These are phyloP conservation scores for Ceratitis capitata DNA, from an alignment of 1,140 invertebrate genomes.

Conservation along the genomic window DNA sequence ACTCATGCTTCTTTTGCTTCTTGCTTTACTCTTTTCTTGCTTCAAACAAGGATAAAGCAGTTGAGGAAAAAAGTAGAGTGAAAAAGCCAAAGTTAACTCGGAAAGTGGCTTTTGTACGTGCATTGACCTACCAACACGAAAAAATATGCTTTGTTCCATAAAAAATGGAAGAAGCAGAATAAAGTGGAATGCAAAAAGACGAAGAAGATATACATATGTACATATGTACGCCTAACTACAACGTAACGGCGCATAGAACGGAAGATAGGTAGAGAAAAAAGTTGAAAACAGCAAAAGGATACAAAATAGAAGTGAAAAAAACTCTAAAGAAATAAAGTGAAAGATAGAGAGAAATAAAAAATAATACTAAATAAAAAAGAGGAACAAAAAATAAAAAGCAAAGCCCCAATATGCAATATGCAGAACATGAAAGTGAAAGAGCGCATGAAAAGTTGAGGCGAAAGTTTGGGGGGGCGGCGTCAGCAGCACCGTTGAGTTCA, in stretches of 20 bases:
- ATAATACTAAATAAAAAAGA: neutral
- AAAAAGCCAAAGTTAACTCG: constrained; percentile 49
- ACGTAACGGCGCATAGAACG: neutral
- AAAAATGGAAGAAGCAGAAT: no score
- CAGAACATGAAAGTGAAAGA: constrained; percentile 32
- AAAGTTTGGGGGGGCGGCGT: neutral
- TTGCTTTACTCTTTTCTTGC: neutral
- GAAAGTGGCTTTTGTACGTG: constrained; percentile 66
- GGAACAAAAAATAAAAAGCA: neutral
- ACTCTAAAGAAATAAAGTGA: neutral
- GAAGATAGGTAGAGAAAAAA: neutral
- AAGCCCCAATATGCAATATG: neutral
- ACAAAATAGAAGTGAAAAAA: constrained; percentile 7
- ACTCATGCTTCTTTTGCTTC: neutral
- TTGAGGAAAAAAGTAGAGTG: neutral
- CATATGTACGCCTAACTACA: neutral
- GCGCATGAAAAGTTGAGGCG: neutral
- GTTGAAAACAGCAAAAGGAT: neutral
- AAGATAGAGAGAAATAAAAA: neutral
- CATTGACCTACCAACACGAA: constrained; percentile 58
- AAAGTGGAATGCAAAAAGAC: constrained; percentile 30
- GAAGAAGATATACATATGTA: neutral
- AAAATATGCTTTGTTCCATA: constrained; percentile 28
- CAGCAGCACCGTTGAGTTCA: neutral
- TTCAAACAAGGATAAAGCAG: neutral